Evolutionary conservation across 1,140 invertebrate genomes (phyloP).

Genomic region (Drosophila bocqueti): DNA sequence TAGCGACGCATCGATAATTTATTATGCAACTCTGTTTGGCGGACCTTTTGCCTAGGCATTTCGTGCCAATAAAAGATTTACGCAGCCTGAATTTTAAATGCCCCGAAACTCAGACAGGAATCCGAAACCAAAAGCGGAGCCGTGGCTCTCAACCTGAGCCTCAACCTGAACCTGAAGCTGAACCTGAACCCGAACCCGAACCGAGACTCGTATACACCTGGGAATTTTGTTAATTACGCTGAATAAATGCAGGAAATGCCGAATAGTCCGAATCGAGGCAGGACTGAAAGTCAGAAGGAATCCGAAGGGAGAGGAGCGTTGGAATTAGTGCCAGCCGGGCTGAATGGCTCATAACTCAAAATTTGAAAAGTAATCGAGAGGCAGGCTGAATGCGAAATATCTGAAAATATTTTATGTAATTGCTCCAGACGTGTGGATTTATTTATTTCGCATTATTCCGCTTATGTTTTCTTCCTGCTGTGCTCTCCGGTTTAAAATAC

Average conservation of each 20-base stretch:
- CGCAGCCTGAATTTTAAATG: slow-evolving; percentile 76
- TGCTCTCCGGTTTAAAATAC: slow-evolving; percentile 15
- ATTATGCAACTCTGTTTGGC: slow-evolving; percentile 75
- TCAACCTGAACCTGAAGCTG: not conserved
- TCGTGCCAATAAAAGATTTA: slow-evolving; percentile 81
- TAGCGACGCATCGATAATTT: slow-evolving; percentile 76
- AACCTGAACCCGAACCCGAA: not conserved
- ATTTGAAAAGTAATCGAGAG: slow-evolving; percentile 37
- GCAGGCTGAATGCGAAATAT: slow-evolving; percentile 42
- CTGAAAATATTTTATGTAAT: slow-evolving; percentile 3
- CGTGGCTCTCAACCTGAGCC: not conserved
- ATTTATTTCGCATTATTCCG: slow-evolving; percentile 34
- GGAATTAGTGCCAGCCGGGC: not conserved
- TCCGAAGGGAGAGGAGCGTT: not conserved
- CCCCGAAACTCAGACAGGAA: slow-evolving; percentile 10
- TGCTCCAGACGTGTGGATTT: slow-evolving; percentile 31
- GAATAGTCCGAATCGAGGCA: slow-evolving; percentile 31
- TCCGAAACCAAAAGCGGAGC: slow-evolving; percentile 3
- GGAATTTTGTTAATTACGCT: slow-evolving; percentile 80
- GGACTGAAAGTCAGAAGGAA: not conserved
- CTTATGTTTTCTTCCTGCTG: slow-evolving; percentile 18
- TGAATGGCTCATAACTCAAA: slow-evolving; percentile 38
- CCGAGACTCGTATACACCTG: slow-evolving; percentile 64
- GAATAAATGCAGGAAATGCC: slow-evolving; percentile 76
- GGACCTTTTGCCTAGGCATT: slow-evolving; percentile 74